Conservation (phyloP, 2,797 vertebrate species). For the Ctenopoma kingsleyae region DNA sequence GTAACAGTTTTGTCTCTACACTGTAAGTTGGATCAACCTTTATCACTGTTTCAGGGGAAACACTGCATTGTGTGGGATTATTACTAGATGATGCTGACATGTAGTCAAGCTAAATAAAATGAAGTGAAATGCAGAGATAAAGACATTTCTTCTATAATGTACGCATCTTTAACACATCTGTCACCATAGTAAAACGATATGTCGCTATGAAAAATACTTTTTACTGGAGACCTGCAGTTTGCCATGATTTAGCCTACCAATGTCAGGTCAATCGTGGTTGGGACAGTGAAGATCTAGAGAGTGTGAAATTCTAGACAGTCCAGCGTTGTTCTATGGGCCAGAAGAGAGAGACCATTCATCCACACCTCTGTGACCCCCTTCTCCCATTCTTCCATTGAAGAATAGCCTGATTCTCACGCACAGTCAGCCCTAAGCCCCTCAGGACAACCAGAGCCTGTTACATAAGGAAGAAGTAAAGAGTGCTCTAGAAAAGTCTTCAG, state of each 20-base stretch:
- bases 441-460: slow-evolving; percentile 54
- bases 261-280: slow-evolving; percentile 51
- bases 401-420: slow-evolving; percentile 69
- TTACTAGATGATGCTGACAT: neutral
- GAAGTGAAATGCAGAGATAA: neutral
- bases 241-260: slow-evolving; percentile 45
- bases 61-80: neutral
- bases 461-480: slow-evolving; percentile 67
- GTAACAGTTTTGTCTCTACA: slow-evolving; percentile 14
- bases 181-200: slow-evolving; percentile 13
- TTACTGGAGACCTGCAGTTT: slow-evolving; percentile 13
- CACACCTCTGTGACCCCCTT: slow-evolving; percentile 69
- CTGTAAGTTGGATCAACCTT: neutral
- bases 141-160: slow-evolving; percentile 10
- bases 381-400: slow-evolving; percentile 70
- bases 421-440: slow-evolving; percentile 56
- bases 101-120: neutral
- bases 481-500: slow-evolving; percentile 70
- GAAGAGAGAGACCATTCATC: slow-evolving; percentile 67
- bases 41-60: neutral
- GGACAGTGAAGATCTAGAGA: slow-evolving; percentile 55
- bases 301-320: slow-evolving; percentile 60
- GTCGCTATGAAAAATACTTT: slow-evolving; percentile 16
- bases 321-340: slow-evolving; percentile 62
- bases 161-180: slow-evolving; percentile 30